Evolutionary conservation across 2,113 vertebrate genomes (phyloP).

Genomic region (Mixornis gularis): DNA sequence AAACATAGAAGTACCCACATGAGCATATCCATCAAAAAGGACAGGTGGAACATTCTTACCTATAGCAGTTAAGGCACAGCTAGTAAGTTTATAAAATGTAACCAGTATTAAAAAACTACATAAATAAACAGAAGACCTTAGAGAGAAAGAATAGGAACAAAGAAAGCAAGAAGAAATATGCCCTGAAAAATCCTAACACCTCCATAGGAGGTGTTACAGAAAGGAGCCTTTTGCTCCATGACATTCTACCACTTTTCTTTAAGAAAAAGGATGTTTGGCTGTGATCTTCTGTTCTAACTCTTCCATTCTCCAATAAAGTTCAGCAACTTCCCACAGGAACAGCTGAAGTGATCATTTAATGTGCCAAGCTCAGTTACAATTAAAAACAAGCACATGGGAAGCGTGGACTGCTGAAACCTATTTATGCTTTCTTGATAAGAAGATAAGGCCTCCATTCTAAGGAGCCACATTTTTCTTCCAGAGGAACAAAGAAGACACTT

Average conservation of each 20-base stretch:
- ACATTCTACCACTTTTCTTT: background rate
- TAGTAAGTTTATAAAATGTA: background rate
- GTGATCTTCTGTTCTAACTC: background rate
- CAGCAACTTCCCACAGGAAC: background rate
- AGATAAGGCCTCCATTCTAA: background rate
- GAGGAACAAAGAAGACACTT: background rate
- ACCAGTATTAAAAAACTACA: background rate
- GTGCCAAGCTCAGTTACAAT: background rate
- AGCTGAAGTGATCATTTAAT: background rate
- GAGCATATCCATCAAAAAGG: background rate
- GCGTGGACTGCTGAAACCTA: background rate
- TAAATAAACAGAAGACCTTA: background rate
- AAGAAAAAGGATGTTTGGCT: background rate
- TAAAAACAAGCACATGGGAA: background rate
- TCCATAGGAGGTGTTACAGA: background rate
- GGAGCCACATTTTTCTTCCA: background rate
- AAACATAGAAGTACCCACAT: fast-evolving
- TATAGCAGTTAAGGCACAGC: background rate
- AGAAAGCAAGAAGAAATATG: background rate
- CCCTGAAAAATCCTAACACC: background rate
- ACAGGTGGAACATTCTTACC: background rate
- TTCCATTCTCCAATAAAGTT: background rate
- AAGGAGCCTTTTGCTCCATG: background rate
- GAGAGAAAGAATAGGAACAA: background rate
- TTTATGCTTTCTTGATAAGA: fast-evolving